Base-by-base conservation (phyloP, 1,140 invertebrate genomes). In the Drosophila nasuta region DNA sequence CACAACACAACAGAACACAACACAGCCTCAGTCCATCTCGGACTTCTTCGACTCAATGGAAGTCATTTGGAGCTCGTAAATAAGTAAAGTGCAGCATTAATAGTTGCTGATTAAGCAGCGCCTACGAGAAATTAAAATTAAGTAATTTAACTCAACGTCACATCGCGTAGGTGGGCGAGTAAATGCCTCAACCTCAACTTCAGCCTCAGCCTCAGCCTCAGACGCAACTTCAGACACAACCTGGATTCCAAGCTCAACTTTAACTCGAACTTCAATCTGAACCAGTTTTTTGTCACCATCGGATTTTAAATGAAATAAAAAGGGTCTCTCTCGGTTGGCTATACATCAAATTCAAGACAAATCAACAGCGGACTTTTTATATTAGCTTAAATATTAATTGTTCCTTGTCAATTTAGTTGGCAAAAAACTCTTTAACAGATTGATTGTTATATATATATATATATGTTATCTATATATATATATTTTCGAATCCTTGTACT, bases 71-170 rank as follows among this genome's bases (percentile, higher is more conserved):
- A 73, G 68, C 35, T 87, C 82, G 82, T 86, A 86, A 86, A 86
- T 86, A 86, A 87, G 71, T 68, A 72, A 56, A 82, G 80, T 79
- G 82, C 71, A 76, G 74, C 81, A 85, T 85, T 83, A 83, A 83
- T 83, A 83, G 81, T 77, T 83, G 81, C 81, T 85, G 81, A 83
- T 83, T 83, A 83, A 77, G 82, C 79, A 75, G 80, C 81, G 76
- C 82, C 82, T 81, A 87, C 82, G 76, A 62, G 54, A 86, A 79
- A 79, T 79, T 77, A 67, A 86, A 87, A 86, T 86, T 87, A 86
- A 87, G 82, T 86, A 86, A 87, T 86, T 86, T 82, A 71, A 49
- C 30, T 49, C 45, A 57, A 30, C 52, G 30, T 43, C 45, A 41
- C 33, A 15, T 0, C 38, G 28, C 38, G 51, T 66, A 41, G 45